phyloP scores from a whole-genome alignment of 1,140 invertebrate genomes.

The Drosophila erecta region DNA sequence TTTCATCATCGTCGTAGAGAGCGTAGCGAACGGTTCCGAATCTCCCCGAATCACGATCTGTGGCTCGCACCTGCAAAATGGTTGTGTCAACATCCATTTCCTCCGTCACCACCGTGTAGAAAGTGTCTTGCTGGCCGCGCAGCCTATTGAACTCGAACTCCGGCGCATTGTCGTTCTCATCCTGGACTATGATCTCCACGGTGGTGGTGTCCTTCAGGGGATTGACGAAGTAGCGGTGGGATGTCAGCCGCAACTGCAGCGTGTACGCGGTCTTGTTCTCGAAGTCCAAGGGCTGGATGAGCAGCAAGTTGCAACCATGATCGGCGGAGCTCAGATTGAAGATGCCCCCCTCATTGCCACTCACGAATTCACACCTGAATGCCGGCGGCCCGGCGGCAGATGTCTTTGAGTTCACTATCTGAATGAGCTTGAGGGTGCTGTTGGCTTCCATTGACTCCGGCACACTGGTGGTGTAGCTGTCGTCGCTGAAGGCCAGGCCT shows the following conservation, averaged over 20 bases:
- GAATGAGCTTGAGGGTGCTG: conserved; percentile 76
- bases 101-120: conserved; percentile 90
- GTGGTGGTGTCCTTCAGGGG: conserved; percentile 89
- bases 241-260: conserved; percentile 91
- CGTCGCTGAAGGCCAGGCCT: conserved; percentile 92
- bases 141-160: conserved; percentile 90
- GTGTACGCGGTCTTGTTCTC: conserved; percentile 90
- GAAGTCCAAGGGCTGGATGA: conserved; percentile 90
- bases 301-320: conserved; percentile 90
- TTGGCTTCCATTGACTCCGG: conserved; percentile 87
- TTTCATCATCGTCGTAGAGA: conserved; percentile 82
- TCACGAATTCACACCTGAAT: conserved; percentile 89
- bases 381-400: conserved; percentile 49
- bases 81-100: conserved; percentile 90
- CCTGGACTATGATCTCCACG: conserved; percentile 92
- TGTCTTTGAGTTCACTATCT: conserved; percentile 82
- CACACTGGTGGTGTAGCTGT: conserved; percentile 91
- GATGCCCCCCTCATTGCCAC: conserved; percentile 89
- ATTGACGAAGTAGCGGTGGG: conserved; percentile 91
- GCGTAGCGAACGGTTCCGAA: conserved; percentile 91
- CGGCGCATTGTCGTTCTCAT: conserved; percentile 95
- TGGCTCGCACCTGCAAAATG: conserved; percentile 90
- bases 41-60: conserved; percentile 92
- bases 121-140: conserved; percentile 85
- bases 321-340: conserved; percentile 91